These are phyloP conservation scores for Tetranychus cinnabarinus DNA, from an alignment of 1,140 invertebrate species.

Conservation along the genomic window DNA sequence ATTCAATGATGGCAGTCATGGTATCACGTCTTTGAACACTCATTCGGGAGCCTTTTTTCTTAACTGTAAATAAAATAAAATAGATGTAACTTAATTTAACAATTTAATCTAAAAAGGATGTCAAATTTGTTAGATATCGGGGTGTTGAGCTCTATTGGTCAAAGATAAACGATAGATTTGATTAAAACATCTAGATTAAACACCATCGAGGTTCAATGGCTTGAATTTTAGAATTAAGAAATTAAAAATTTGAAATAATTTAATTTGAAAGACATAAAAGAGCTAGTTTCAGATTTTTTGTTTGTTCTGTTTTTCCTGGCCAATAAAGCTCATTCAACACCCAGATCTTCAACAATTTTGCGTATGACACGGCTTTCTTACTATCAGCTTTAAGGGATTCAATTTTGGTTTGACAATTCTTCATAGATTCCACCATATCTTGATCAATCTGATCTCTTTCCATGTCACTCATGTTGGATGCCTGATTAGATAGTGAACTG, in stretches of 20 bases:
- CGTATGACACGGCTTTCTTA: constrained; percentile 3
- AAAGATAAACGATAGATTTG: too few species aligned
- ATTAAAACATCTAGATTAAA: too few species aligned
- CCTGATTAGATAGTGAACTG: constrained; percentile 31
- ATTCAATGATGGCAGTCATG: constrained; percentile 17
- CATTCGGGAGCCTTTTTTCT: constrained; percentile 15
- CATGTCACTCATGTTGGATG: constrained; percentile 43
- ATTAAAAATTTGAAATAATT: too few species aligned
- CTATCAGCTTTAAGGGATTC: constrained; percentile 41
- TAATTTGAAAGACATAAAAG: too few species aligned
- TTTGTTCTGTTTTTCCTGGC: too few species aligned
- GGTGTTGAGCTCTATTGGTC: too few species aligned
- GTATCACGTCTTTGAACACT: neutral
- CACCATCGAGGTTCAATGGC: too few species aligned
- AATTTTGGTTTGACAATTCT: constrained; percentile 46
- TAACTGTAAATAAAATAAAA: constrained; percentile 15
- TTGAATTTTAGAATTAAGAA: too few species aligned
- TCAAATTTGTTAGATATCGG: neutral
- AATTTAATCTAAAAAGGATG: constrained; percentile 2
- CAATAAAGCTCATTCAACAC: too few species aligned
- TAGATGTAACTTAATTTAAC: neutral
- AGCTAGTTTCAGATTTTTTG: too few species aligned
- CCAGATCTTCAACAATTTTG: too few species aligned
- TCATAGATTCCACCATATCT: constrained; percentile 57
- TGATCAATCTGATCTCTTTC: constrained; percentile 63